Percentiles rank a stretch among this genome's conserved stretches.
These are phyloP conservation scores for Mactromeris polynyma DNA, from an alignment of 2,888 invertebrate genomes.

Conservation along the genomic window DNA sequence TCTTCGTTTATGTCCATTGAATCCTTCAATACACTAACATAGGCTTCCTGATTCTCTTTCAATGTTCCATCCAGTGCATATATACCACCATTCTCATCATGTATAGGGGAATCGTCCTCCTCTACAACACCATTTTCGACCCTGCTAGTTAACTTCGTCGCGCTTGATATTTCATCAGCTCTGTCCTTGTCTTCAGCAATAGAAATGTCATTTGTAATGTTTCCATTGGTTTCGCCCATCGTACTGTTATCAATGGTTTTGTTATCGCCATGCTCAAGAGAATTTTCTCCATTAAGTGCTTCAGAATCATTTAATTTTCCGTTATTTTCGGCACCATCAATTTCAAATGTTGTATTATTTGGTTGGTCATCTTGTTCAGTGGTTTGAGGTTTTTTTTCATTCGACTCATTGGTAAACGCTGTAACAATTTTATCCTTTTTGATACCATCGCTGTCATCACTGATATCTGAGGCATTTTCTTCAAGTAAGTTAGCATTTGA, in stretches of 20 bases:
- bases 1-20: background rate
- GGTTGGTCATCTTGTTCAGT: background rate
- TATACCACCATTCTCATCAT: slow-evolving; percentile 17
- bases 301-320: background rate
- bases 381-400: background rate
- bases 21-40: background rate
- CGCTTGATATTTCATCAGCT: background rate
- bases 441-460: background rate
- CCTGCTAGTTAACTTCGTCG: background rate
- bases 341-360: background rate
- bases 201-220: background rate
- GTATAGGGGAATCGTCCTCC: background rate
- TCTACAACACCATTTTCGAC: background rate
- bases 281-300: background rate
- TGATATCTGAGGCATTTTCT: background rate
- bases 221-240: background rate
- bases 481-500: background rate
- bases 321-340: background rate
- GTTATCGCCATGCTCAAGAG: background rate
- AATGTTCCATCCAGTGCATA: slow-evolving; percentile 25
- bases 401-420: background rate
- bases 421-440: background rate
- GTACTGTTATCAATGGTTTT: background rate
- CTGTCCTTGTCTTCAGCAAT: background rate
- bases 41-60: background rate